Evolutionary conservation across 2,888 invertebrate genomes (phyloP), one percentile per base, ranked within the genome.

Genomic region (Sinelater perroti): DNA sequence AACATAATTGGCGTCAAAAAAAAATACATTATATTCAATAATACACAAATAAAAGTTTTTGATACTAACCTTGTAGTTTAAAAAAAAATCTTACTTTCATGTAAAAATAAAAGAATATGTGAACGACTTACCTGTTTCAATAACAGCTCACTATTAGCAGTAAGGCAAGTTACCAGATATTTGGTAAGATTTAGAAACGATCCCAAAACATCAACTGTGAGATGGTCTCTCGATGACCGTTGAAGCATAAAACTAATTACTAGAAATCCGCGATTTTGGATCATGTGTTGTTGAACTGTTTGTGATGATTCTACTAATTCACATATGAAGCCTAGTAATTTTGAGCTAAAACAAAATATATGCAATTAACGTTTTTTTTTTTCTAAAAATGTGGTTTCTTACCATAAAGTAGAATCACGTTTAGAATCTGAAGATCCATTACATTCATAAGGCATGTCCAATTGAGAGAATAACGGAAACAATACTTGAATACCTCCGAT

Each of bases 251-350:
- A 96, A 67, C 97, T 95, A 77, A 99, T 96, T 64, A 99, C 97
- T 71, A 99, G 86, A 81, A 99, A 98, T 58, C 98, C 99, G 70
- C 97, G 90, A 78, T 96, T 97, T 79, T 98, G 98, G 78, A 97
- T 93, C 92, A 99, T 95, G 79, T 99, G 99, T 77, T 99, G 98
- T 77, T 99, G 99, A 57, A 98, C 97, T 28, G 96, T 96, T 75
- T 93, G 91, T 68, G 97, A 98, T 33, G 94, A 94, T 79, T 97
- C 96, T 67, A 99, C 93, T 75, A 99, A 83, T 74, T 97, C 97
- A 79, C 97, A 97, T 71, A 99, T 93, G 82, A 99, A 95, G 61
- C 95, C 94, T 78, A 99, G 86, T 63, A 99, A 85, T 77, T 96
- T 97, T 46, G 95, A 95, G 84, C 97, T 93, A 82, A 24, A 40